These are phyloP conservation scores for Eira barbara DNA, from an alignment of 2,113 vertebrate species.

Conservation along the genomic window DNA sequence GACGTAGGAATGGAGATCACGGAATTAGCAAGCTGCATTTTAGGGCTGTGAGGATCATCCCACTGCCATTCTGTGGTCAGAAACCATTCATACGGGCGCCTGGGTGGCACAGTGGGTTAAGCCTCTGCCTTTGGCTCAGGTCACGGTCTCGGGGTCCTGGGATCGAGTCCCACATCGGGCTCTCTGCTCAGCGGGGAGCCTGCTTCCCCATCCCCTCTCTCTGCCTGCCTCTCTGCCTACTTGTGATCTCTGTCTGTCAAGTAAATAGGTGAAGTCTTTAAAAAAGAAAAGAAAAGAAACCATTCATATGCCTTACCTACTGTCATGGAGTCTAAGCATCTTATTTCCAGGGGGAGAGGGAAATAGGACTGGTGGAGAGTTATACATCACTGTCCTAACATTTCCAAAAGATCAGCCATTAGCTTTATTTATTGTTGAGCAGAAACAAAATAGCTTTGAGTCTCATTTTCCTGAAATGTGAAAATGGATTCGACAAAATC, in stretches of 20 bases:
- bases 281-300: not conserved
- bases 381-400: not conserved
- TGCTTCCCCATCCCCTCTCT: too few species aligned
- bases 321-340: not conserved
- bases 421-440: not conserved
- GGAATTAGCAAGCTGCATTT: not conserved
- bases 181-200: too few species aligned
- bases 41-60: not conserved
- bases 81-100: not conserved
- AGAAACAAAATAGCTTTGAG: not conserved
- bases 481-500: not conserved
- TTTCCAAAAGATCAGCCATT: not conserved
- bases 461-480: not conserved
- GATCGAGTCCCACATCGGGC: too few species aligned
- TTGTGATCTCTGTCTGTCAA: too few species aligned
- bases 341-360: not conserved
- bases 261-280: too few species aligned
- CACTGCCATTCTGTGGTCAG: not conserved
- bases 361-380: not conserved
- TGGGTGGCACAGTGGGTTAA: too few species aligned
- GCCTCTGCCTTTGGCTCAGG: too few species aligned
- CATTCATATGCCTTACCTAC: not conserved
- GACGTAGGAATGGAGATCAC: not conserved
- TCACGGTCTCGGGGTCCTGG: too few species aligned
- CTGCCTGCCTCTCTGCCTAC: too few species aligned